Conservation (phyloP, 2,888 invertebrate species). For the Folsomia candida region DNA sequence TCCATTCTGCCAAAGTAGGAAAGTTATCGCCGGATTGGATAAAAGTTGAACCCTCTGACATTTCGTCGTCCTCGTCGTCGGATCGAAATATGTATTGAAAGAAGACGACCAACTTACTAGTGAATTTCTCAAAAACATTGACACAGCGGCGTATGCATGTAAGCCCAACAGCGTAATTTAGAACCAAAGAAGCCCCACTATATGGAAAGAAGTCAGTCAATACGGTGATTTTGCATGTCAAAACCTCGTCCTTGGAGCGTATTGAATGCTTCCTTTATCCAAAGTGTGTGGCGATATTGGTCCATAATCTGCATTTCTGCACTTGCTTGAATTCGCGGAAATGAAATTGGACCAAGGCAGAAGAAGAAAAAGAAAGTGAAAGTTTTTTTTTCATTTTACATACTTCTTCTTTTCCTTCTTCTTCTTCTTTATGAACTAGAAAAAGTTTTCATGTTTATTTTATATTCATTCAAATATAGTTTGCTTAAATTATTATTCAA, state of each 20-base stretch:
- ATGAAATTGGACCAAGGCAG: too few species aligned
- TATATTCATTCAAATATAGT: neutral
- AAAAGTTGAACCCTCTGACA: too few species aligned
- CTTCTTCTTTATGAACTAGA: neutral
- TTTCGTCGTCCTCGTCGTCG: neutral
- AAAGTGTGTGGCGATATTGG: too few species aligned
- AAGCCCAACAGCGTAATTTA: too few species aligned
- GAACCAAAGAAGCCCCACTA: too few species aligned
- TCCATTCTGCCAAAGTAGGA: neutral
- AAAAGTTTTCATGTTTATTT: neutral
- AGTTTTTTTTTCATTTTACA: too few species aligned
- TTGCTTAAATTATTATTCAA: neutral
- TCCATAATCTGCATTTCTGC: neutral
- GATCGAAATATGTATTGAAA: neutral
- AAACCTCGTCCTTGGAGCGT: too few species aligned
- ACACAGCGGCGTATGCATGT: neutral
- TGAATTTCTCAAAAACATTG: neutral
- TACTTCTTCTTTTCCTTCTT: neutral
- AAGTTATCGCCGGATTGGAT: neutral
- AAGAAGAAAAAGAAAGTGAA: too few species aligned
- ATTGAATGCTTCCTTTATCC: too few species aligned
- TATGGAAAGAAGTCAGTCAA: neutral
- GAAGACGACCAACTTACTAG: too few species aligned
- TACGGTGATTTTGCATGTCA: neutral
- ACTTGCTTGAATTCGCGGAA: neutral